phyloP scores from a whole-genome alignment of 2,113 vertebrate species.

The Poecile atricapillus region DNA sequence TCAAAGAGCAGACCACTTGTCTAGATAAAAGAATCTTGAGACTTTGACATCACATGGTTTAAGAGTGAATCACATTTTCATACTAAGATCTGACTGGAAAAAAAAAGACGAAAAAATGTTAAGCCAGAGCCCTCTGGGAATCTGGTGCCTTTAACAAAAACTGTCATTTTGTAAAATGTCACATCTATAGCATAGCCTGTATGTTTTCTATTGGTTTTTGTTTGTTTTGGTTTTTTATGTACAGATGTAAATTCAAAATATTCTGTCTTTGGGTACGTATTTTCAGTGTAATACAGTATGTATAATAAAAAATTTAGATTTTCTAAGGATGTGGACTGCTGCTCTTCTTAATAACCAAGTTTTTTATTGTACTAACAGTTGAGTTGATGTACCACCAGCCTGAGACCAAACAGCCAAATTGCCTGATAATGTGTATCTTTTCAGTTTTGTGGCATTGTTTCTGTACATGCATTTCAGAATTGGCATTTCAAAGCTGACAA shows the following conservation, averaged over 20 bases:
- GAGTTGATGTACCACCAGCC: neutral
- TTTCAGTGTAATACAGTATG: slow-evolving; percentile 70
- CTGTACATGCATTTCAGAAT: neutral
- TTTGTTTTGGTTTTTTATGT: slow-evolving; percentile 46
- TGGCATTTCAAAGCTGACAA: neutral
- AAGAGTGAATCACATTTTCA: neutral
- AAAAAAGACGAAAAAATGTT: slow-evolving; percentile 17
- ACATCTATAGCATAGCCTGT: slow-evolving; percentile 20
- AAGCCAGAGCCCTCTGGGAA: slow-evolving; percentile 53
- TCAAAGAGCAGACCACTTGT: neutral
- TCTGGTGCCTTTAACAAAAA: slow-evolving; percentile 64
- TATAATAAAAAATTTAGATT: slow-evolving; percentile 75
- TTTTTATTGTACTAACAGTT: neutral
- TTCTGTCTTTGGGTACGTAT: slow-evolving; percentile 61
- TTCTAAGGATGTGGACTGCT: slow-evolving; percentile 61
- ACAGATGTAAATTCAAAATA: slow-evolving; percentile 65
- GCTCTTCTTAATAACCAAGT: neutral
- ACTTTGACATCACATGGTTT: neutral
- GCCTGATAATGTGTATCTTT: neutral
- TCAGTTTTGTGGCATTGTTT: neutral
- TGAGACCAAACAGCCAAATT: neutral
- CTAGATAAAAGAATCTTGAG: neutral
- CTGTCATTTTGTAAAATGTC: slow-evolving; percentile 66
- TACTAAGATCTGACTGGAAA: slow-evolving; percentile 17
- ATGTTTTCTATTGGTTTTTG: slow-evolving; percentile 59